These are phyloP conservation scores for Silurus aristotelis DNA, from an alignment of 2,797 vertebrate species.

Conservation along the genomic window DNA sequence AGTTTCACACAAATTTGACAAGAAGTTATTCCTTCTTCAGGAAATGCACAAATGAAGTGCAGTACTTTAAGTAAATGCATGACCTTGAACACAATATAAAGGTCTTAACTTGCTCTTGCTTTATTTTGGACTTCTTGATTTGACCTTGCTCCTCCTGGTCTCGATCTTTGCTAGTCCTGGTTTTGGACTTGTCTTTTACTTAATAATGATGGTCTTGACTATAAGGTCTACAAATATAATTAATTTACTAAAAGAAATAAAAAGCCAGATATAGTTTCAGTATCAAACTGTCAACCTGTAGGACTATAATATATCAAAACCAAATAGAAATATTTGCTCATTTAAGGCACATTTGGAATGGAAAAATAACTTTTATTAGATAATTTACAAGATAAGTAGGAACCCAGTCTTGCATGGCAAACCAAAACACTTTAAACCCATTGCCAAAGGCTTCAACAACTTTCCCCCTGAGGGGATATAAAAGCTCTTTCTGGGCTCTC, in stretches of 20 bases:
- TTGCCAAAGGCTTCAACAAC: slow-evolving; percentile 45
- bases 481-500: slow-evolving; percentile 36
- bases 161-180: neutral
- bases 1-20: neutral
- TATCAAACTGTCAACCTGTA: neutral
- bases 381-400: neutral
- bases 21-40: neutral
- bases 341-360: neutral
- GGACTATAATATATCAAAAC: neutral
- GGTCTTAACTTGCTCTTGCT: neutral
- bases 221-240: neutral
- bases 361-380: neutral
- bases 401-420: slow-evolving; percentile 24
- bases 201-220: neutral
- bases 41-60: neutral
- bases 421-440: slow-evolving; percentile 40
- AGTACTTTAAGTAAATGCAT: neutral
- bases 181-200: neutral
- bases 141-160: neutral
- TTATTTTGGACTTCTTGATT: neutral
- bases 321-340: neutral
- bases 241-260: neutral
- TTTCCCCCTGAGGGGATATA: slow-evolving; percentile 33
- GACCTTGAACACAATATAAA: neutral
- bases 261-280: neutral